phyloP scores from a whole-genome alignment of 2,888 invertebrate species.

The Sympetrum striolatum region DNA sequence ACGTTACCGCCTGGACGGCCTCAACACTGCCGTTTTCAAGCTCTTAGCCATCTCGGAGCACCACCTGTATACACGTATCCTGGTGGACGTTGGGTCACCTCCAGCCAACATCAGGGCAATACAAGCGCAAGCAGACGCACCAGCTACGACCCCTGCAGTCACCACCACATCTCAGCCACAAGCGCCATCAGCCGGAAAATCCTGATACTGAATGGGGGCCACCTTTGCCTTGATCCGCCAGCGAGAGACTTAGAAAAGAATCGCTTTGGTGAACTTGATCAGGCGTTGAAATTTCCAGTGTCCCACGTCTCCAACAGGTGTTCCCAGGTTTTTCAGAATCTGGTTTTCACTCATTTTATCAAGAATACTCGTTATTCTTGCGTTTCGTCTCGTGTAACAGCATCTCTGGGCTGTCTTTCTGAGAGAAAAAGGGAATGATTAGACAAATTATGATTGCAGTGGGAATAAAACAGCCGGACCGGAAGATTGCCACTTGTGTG shows the following conservation, averaged over 20 bases:
- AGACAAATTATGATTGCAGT: background rate
- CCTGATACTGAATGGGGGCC: constrained; percentile 43
- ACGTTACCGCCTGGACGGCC: constrained; percentile 57
- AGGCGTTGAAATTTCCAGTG: background rate
- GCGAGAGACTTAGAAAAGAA: background rate
- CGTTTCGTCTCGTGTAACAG: background rate
- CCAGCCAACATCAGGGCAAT: constrained; percentile 51
- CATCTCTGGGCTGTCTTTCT: background rate
- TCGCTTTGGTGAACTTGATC: background rate
- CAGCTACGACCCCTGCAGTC: background rate
- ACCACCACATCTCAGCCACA: background rate
- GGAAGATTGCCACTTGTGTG: background rate
- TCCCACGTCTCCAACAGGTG: background rate
- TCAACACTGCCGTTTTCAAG: constrained; percentile 59
- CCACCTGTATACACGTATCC: constrained; percentile 59
- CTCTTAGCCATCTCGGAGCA: constrained; percentile 54
- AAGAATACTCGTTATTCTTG: background rate
- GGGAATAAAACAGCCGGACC: background rate
- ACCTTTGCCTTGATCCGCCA: constrained; percentile 23
- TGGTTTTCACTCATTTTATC: background rate
- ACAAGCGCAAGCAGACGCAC: constrained; percentile 31
- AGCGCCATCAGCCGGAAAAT: background rate
- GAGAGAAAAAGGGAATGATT: background rate
- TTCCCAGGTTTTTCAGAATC: background rate
- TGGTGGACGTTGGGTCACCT: constrained; percentile 60